Base-by-base conservation (phyloP, 2,797 vertebrate species). In the Etheostoma perlongum region DNA sequence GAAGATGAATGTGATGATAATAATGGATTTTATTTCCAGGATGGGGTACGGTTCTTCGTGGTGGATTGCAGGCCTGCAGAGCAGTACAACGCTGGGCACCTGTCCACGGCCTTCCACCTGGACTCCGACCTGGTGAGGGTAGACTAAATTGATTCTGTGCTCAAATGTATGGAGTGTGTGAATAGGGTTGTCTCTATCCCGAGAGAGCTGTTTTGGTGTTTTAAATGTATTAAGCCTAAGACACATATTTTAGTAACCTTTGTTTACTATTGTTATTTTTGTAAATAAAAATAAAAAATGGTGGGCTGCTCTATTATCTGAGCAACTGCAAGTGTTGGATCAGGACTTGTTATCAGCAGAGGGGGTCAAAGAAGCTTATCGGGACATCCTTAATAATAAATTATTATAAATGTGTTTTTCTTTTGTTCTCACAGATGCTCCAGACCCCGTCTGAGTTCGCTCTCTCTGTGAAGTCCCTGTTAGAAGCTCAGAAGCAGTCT, bases 21-120 rank as follows among this genome's bases (percentile, higher is more conserved):
- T 13, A 36, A 11, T n/a, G 4, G 1, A 13, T 55, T 40, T 78
- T 47, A 3, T 19, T 83, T 36, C 42, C 90, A 99, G 98, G 98
- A 99, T 61, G 97, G 97, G 58, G 98, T 99, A 3, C 96, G 98
- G 6, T 99, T 99, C 93, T 99, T 99, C 74, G 98, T 99, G 79
- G 98, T 99, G 88, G 98, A 99, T 84, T 99, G 98, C 85, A 96
- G 98, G 75, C 98, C 98, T 87, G 97, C 98, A 19, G 98, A 99
- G 91, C 98, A 99, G 90, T 99, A 99, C 91, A 99, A 99, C 48
- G 96, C 98, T 70, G 98, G 98, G 0, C 98, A 99, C 88, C 95
- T 99, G 77, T 97, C 98, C 74, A 99, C 98, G 12, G 98, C 98
- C 3, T 99, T 99, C 93, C 98, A 99, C 84, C 93, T 99, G 91